A percentile compares a stretch with the other conserved stretches of the same genome.
Conservation (phyloP, 2,113 vertebrate genomes). For the Acrocephalus kingi region DNA sequence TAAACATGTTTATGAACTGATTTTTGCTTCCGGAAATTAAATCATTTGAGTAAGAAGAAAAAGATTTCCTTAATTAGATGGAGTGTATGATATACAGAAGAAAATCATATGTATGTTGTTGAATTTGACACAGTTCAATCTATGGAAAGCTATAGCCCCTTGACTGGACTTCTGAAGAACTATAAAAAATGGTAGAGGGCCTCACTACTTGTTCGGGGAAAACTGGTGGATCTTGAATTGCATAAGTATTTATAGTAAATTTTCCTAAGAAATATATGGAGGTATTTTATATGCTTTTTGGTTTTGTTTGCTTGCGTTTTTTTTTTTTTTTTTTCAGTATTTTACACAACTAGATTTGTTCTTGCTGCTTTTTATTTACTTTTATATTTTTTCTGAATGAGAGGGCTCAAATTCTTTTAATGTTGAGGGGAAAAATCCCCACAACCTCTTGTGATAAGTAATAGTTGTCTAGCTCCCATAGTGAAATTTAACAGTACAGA, state of each 20-base stretch:
- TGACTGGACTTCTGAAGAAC: neutral
- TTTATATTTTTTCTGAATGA: neutral
- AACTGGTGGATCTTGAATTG: neutral
- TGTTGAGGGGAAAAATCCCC: neutral
- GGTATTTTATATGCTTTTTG: neutral
- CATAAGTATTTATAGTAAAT: neutral
- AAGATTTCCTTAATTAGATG: neutral
- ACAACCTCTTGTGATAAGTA: neutral
- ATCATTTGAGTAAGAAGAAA: neutral
- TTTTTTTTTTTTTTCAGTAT: neutral
- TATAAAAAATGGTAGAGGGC: neutral
- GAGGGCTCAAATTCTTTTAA: neutral
- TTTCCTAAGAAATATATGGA: neutral
- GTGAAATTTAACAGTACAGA: neutral
- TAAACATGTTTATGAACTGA: neutral
- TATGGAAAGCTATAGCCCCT: neutral
- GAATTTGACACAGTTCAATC: neutral
- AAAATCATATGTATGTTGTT: neutral
- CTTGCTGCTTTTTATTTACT: neutral
- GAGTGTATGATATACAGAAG: neutral
- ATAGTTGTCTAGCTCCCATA: neutral
- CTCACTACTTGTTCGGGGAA: neutral
- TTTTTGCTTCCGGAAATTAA: conserved; percentile 18
- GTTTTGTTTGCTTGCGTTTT: neutral
- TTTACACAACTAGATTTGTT: neutral